Evolutionary conservation across 1,140 invertebrate species (phyloP), one percentile per base, ranked within the genome.

Genomic region (Pseudobourletiella spinata): DNA sequence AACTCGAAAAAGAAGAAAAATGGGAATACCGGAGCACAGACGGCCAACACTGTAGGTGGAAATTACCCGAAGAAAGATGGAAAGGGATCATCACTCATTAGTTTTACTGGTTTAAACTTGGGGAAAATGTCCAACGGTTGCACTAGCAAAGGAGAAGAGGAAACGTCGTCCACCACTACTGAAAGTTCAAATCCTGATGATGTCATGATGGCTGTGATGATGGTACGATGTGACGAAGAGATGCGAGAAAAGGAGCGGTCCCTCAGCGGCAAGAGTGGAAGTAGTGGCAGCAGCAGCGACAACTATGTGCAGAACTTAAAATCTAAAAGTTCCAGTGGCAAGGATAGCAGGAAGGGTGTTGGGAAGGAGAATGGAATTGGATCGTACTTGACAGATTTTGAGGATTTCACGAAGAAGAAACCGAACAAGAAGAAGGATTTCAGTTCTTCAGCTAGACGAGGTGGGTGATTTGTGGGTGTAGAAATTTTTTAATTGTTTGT

Each of bases 121-220:
- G 48, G 24, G 16, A 51, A 51, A 26, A 3, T 51, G 4, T 59
- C 72, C 71, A 72, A 72, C 72, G 15, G 58, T 67, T 48, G 66
- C 66, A 6, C 73, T 74, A 59, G 76, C 74, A 64, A 78, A 78
- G 73, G 72, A 28, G 74, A 76, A 1, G 30, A 73, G 16, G 63
- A 65, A 64, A 63, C 66, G 71, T 72, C 69, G 2, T 55, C 26
- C 1, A 86, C 84, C 0, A 86, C 84, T 4, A 86, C 85, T 14
- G 85, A 87, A 70, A 84, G 83, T 66, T 84, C 82, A 3, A 75
- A 78, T 61, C 77, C 82, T 20, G 83, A 85, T 61, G 78, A 79
- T 60, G 55, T 69, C 56, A 32, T 30, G 64, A 64, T 67, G 61
- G 66, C 42, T 75, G 76, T 72, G 76, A 75, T 71, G 74, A 73